These are phyloP conservation scores for Pyrgus malvae DNA, from an alignment of 2,888 invertebrate species.

Conservation along the genomic window DNA sequence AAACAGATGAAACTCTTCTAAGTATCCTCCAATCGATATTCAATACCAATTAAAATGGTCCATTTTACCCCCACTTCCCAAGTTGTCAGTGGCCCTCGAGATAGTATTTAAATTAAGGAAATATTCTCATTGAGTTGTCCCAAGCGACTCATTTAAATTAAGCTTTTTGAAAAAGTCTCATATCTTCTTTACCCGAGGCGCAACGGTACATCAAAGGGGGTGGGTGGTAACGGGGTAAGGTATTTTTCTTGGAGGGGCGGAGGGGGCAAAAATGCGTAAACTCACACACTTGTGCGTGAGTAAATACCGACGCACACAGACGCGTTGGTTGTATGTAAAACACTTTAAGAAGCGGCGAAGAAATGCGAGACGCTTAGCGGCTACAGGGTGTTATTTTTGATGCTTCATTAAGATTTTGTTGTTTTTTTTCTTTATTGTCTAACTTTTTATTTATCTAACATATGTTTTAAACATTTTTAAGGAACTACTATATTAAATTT, in stretches of 20 bases:
- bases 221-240: slow-evolving; percentile 63
- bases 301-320: slow-evolving; percentile 75
- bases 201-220: slow-evolving; percentile 74
- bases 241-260: slow-evolving; percentile 50
- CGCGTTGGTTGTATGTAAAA: slow-evolving; percentile 73
- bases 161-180: slow-evolving; percentile 81
- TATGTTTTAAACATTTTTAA: too few relatives aligned
- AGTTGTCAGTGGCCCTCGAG: slow-evolving; percentile 55
- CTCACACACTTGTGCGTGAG: slow-evolving; percentile 77
- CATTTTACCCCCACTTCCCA: slow-evolving; percentile 50
- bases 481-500: too few relatives aligned
- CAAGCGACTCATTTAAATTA: slow-evolving; percentile 79
- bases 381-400: slow-evolving; percentile 59
- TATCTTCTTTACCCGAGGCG: slow-evolving; percentile 79
- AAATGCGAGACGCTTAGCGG: slow-evolving; percentile 79
- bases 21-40: slow-evolving; percentile 70
- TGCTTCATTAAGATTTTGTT: slow-evolving; percentile 17
- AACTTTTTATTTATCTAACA: too few relatives aligned
- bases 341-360: slow-evolving; percentile 82
- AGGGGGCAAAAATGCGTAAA: slow-evolving; percentile 77
- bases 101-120: slow-evolving; percentile 79
- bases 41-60: slow-evolving; percentile 77
- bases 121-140: slow-evolving; percentile 76
- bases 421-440: not conserved
- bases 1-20: slow-evolving; percentile 45